Conservation (phyloP, 2,888 invertebrate genomes). For the Andrena trimmerana region DNA sequence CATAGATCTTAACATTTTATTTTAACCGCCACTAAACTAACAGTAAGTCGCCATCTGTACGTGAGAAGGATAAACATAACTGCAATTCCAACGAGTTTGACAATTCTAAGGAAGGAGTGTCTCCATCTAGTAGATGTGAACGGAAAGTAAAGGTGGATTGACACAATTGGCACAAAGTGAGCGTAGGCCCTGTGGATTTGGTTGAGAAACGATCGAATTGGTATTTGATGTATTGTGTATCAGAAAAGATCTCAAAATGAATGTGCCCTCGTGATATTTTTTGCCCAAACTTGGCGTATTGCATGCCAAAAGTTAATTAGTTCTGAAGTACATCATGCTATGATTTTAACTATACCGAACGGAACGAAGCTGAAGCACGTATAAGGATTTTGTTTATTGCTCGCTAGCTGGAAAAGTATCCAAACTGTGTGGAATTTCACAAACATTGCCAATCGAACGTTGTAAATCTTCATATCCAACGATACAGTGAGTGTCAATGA, state of each 20-base stretch:
- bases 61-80: neutral
- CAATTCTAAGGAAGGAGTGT: neutral
- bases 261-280: slow-evolving; percentile 64
- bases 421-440: slow-evolving; percentile 35
- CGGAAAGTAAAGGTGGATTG: slow-evolving; percentile 31
- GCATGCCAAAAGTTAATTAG: slow-evolving; percentile 2
- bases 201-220: slow-evolving; percentile 46
- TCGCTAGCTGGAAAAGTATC: slow-evolving; percentile 40
- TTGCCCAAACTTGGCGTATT: slow-evolving; percentile 8
- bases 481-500: slow-evolving; percentile 49
- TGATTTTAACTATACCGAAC: slow-evolving; percentile 42
- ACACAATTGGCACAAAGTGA: slow-evolving; percentile 56
- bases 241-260: slow-evolving; percentile 62
- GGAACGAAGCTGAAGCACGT: slow-evolving; percentile 32
- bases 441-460: slow-evolving; percentile 17
- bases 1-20: too few relatives aligned
- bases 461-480: slow-evolving; percentile 33
- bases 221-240: slow-evolving; percentile 58
- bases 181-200: slow-evolving; percentile 50
- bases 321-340: slow-evolving; percentile 36
- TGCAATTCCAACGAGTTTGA: neutral
- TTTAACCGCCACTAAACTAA: neutral
- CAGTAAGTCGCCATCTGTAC: neutral
- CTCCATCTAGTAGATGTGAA: slow-evolving; percentile 29
- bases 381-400: slow-evolving; percentile 50